Base-by-base conservation (phyloP, 2,888 invertebrate species). In the Gari tellinella region DNA sequence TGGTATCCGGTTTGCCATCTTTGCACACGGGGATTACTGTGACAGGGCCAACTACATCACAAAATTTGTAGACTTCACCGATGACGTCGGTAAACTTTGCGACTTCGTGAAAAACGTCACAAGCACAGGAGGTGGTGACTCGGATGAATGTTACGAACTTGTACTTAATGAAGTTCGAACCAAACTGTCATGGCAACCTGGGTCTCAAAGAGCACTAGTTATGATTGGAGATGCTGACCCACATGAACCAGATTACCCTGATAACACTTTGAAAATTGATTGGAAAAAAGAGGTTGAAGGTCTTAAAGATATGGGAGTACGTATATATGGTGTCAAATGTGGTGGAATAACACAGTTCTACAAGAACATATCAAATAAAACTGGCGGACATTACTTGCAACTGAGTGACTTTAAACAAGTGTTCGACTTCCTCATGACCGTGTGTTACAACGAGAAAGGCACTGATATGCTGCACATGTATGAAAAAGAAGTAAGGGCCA, bases 81-180 rank as follows among this genome's bases (percentile, higher is more conserved):
- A n/a, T n/a, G n/a, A n/a, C n/a, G n/a, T 79, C 1, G 67, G 68
- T 2, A 57, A 81, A 25, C 52, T 81, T 53, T 79, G 80, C 52
- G 57, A 73, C 19, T 89, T 88, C 64, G 87, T 84, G 2, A 80
- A 83, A 17, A 80, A 67, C 40, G 87, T 85, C 1, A 60, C 63
- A 14, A 52, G 65, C 14, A 90, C 90, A 0, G 84, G 88, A 4
- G 90, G 90, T 0, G 89, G 90, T 0, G 90, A 90, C 69, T 67
- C 70, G 1, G 88, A 87, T 31, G 91, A 91, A 56, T 90, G 90
- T 60, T 91, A 91, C 73, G 91, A 91, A 72, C 81, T 91, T 37
- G 90, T 90, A 12, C 81, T 91, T 37, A 77, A 84, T 38, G 80
- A 90, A 69, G 88, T 85, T 2, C 80, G 88, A 23, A 83, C 83